A percentile compares a stretch with the other conserved stretches of the same genome.
phyloP scores from a whole-genome alignment of 2,888 invertebrate species.

The Luperina nickerlii region DNA sequence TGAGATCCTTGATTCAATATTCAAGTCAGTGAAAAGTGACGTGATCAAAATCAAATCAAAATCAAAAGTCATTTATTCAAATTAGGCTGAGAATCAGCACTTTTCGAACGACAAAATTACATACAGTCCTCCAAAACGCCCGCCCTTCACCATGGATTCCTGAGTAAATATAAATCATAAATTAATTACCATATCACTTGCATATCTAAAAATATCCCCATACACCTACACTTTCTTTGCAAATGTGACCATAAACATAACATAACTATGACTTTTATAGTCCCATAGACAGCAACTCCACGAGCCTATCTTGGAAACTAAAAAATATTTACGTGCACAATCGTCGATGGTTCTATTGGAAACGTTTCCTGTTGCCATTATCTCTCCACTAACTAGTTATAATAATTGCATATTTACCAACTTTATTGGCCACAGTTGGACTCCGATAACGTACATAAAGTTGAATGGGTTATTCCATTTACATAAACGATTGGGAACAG shows the following conservation, averaged over 20 bases:
- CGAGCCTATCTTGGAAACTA: constrained; percentile 26
- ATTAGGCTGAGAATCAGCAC: neutral
- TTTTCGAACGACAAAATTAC: neutral
- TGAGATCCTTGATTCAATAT: neutral
- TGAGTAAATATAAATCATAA: neutral
- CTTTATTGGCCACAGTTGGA: constrained; percentile 63
- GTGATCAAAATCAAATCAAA: neutral
- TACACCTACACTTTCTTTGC: neutral
- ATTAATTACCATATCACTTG: neutral
- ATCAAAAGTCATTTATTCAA: neutral
- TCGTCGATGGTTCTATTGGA: constrained; percentile 34
- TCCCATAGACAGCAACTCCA: constrained; percentile 1
- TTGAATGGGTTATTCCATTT: constrained; percentile 62
- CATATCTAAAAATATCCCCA: neutral
- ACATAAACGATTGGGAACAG: constrained; percentile 63
- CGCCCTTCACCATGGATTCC: neutral
- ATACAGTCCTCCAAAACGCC: neutral
- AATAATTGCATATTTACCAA: constrained; percentile 67
- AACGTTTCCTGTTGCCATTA: constrained; percentile 52
- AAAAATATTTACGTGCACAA: constrained; percentile 52
- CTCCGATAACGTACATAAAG: constrained; percentile 65
- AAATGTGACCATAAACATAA: constrained; percentile 4
- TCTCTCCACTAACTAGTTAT: constrained; percentile 56
- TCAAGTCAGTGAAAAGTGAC: neutral
- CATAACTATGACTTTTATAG: constrained; percentile 17